Evolutionary conservation across 2,797 vertebrate genomes (phyloP), one percentile per base, ranked within the genome.

Genomic region (Neoniphon sammara): DNA sequence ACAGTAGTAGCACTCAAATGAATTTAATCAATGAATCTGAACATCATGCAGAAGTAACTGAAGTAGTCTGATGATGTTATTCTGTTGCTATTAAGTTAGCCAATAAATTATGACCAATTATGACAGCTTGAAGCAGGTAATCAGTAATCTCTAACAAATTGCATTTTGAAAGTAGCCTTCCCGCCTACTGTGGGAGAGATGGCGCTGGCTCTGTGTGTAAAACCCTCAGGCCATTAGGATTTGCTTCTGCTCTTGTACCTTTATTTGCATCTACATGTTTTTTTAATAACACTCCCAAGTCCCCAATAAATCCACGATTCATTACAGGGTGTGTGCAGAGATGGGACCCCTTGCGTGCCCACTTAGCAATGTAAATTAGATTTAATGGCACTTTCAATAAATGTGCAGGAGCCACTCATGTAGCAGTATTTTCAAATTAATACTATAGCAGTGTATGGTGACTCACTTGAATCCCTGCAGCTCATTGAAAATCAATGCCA

Each of bases 401-500:
- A 55, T 27, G 23, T 49, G 23, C 27, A 74, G 6, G 23, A 72
- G 18, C 36, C 7, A 36, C 5, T n/a, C 11, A 44, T 47, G 49
- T 56, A 15, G 47, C 39, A 14, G 23, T 52, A 9, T 57, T 49
- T 21, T 42, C 49, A 42, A 46, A 36, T 58, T 72, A n/a, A 59
- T 31, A 8, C 55, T 50, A 42, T 46, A 42, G 59, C 17, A 55
- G 62, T 74, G 55, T 62, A 30, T 14, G 2, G n/a, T 58, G 39
- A 75, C 52, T 75, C 27, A 36, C 23, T 31, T 20, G 42, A 75
- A 61, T 67, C 30, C 44, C 34, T 20, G 50, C 61, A 68, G 59
- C 21, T 23, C 7, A 59, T 42, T 56, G 55, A 64, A 80, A 84
- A 85, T 78, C 60, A 47, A 76, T 76, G 36, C 12, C 23, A 66